These are phyloP conservation scores for Drepanosiphum platanoidis DNA, from an alignment of 2,888 invertebrate species.

Conservation along the genomic window DNA sequence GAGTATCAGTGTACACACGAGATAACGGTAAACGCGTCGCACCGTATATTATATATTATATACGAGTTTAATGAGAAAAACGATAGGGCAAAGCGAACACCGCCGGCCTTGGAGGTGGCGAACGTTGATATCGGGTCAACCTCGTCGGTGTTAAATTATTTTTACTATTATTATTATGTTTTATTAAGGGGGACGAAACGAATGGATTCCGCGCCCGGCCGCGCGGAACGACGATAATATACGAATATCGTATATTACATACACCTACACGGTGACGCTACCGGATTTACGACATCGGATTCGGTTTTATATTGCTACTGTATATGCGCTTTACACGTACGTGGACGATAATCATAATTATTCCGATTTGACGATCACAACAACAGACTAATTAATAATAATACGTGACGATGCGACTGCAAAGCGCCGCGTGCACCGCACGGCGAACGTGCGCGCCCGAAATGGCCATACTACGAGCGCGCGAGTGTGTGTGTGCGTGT, in stretches of 20 bases:
- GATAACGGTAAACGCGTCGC: neutral
- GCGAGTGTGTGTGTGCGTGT: no score
- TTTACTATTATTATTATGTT: neutral
- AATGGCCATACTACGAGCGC: no score
- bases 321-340: neutral
- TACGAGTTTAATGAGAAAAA: neutral
- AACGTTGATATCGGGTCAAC: neutral
- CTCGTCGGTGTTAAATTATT: neutral
- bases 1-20: neutral
- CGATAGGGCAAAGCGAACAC: neutral
- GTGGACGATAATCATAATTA: neutral
- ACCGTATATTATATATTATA: neutral
- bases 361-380: neutral
- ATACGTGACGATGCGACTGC: neutral
- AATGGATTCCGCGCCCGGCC: neutral
- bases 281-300: neutral
- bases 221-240: neutral
- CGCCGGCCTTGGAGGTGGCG: conserved; percentile 24
- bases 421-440: neutral
- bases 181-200: neutral
- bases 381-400: neutral
- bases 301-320: neutral
- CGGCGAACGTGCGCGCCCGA: neutral
- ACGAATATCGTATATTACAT: no score
- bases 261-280: neutral